A percentile compares a stretch with the other conserved stretches of the same genome.
Conservation (phyloP, 2,797 vertebrate species). For the Neoniphon sammara region DNA sequence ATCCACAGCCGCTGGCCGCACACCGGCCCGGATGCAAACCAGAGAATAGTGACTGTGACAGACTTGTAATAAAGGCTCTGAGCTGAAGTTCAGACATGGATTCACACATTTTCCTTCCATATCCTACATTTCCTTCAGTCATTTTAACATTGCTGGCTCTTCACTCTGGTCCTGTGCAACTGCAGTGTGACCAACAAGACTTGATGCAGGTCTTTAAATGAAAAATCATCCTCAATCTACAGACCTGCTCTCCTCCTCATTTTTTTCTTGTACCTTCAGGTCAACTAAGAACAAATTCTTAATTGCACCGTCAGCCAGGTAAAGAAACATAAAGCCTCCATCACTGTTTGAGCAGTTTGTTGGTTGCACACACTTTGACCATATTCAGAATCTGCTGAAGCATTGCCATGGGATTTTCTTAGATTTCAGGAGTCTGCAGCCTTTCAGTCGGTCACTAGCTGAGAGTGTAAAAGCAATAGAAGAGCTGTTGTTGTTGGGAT, state of each 20-base stretch:
- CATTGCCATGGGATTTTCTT: conserved; percentile 43
- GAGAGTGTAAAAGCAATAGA: conserved; percentile 59
- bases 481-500: conserved; percentile 26
- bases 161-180: conserved; percentile 10
- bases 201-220: conserved; percentile 1
- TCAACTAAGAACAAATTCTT: conserved; percentile 10
- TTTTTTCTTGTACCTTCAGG: no score
- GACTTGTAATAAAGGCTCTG: conserved; percentile 25
- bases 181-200: conserved; percentile 11
- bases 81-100: conserved; percentile 4
- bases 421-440: conserved; percentile 26
- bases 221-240: conserved; percentile 1
- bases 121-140: conserved; percentile 20
- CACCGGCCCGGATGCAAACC: neutral
- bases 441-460: conserved; percentile 29
- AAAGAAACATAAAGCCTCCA: conserved; percentile 41
- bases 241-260: neutral
- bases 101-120: neutral
- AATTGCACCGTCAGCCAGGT: conserved; percentile 35
- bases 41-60: neutral
- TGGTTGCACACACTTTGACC: conserved; percentile 33
- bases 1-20: conserved; percentile 34
- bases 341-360: conserved; percentile 71
- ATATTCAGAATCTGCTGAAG: conserved; percentile 33
- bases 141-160: neutral